Evolutionary conservation across 2,888 invertebrate genomes (phyloP), one percentile per base, ranked within the genome.

Genomic region (Pandemis corylana): DNA sequence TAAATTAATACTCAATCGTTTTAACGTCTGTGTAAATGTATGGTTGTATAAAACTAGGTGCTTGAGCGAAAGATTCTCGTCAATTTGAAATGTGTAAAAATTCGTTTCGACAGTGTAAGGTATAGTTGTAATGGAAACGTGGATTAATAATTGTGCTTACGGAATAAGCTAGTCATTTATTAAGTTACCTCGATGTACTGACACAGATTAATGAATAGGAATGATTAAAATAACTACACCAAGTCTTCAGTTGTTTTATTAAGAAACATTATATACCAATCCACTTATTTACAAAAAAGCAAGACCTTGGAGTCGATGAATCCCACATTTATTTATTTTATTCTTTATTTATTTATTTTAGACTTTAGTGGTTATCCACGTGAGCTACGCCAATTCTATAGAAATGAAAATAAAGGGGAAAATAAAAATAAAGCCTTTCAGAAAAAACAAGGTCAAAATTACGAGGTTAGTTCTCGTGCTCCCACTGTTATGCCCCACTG

Each of bases 21-120:
- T 64, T 66, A 62, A 44, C 69, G 53, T 71, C 28, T 71, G 78
- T 81, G 77, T 80, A 87, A 91, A 87, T 85, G 83, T 91, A 90
- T 87, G 93, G 89, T 93, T 93, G 93, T 93, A 92, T 90, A 84
- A 89, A 90, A 87, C 86, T 94, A 94, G 93, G 94, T 93, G 94
- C 94, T 94, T 94, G 90, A 88, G 92, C 91, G 84, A 87, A 90
- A 85, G 87, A 89, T 89, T 86, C 84, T 89, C 85, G 94, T 94
- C 94, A 94, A 94, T 94, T 94, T 91, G 86, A 88, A 88, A 80
- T 85, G 83, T 91, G 87, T 88, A 89, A 89, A 89, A 86, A 80
- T 84, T 85, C 88, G 85, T 85, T 82, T 87, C 78, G 80, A 81
- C 84, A 83, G 84, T 86, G 80, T 87, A 85, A 84, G 80, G 75